Base-by-base conservation (phyloP, 2,888 invertebrate genomes). In the Lithophane ornitopus region DNA sequence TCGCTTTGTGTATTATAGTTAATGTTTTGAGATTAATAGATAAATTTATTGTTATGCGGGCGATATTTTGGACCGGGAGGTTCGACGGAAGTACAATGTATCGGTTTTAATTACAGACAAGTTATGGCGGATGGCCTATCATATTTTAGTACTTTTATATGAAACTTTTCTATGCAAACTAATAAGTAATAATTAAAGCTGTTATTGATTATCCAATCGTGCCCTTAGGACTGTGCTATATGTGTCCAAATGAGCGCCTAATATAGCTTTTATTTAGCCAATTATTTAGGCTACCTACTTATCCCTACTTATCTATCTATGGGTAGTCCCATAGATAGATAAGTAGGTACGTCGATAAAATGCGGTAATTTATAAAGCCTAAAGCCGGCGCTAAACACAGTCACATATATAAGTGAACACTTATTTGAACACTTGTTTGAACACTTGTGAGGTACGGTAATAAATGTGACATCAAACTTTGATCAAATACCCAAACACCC, bases 1-100 rank as follows among this genome's bases (percentile, higher is more conserved):
- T 82, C 73, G 81, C 81, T 80, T 85, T 88, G 82, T 84, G 78
- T 86, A 78, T 74, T 77, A 80, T 85, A 85, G 85, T 83, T 81
- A 85, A 86, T 86, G 85, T 80, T 82, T 79, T 72, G 80, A 81
- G 88, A 81, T 81, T 86, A 86, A 85, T 88, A 85, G 85, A 86
- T 87, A 82, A 76, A 86, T 86, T 87, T 86, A 86, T 87, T 87
- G 85, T 77, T 83, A 74, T 82, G 68, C 69, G 76, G 54, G 63
- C 12, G 63, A 81, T 86, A 84, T 82, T 83, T 74, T 61, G 44
- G 62, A 26, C 26, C 12, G 16, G 14, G n/a, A n/a, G 22, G 28
- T 56, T 76, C n/a, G 26, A 26, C 54, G 83, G 71, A 70, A 80
- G 58, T 66, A 68, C 46, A n/a, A 54, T 80, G 61, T 81, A 76